Percentiles rank a stretch among this genome's conserved stretches.
These are phyloP conservation scores for Urophycis tenuis DNA, from an alignment of 2,797 vertebrate genomes.

Conservation along the genomic window DNA sequence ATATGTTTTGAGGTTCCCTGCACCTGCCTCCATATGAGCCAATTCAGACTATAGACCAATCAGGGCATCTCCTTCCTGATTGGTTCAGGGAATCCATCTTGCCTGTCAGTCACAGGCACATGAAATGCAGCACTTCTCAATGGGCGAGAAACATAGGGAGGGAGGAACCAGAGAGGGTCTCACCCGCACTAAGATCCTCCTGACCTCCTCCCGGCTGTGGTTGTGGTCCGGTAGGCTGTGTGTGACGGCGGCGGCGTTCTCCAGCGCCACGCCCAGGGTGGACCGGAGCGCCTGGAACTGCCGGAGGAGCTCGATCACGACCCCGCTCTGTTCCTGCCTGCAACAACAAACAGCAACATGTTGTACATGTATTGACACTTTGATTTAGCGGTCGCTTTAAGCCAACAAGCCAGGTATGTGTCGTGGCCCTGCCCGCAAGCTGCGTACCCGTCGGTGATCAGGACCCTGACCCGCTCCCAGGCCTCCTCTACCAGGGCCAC, in stretches of 20 bases:
- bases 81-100: no score
- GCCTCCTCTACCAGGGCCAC: slow-evolving; percentile 73
- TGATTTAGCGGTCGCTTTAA: not conserved
- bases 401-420: not conserved
- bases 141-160: no score
- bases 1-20: no score
- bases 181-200: slow-evolving; percentile 78
- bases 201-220: slow-evolving; percentile 82
- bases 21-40: no score
- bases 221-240: slow-evolving; percentile 73
- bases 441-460: slow-evolving; percentile 81
- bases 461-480: slow-evolving; percentile 78
- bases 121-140: not conserved
- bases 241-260: slow-evolving; percentile 72
- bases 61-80: no score
- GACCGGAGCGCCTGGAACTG: slow-evolving; percentile 80
- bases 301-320: slow-evolving; percentile 78
- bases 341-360: no score
- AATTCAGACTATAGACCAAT: no score
- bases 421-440: slow-evolving; percentile 21
- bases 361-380: no score
- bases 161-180: slow-evolving; percentile 27
- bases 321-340: slow-evolving; percentile 83
- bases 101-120: no score
- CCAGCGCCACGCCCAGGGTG: slow-evolving; percentile 69